Percentiles rank a stretch among this genome's conserved stretches.
phyloP scores from a whole-genome alignment of 2,888 invertebrate species.

The Yponomeuta evonymella region DNA sequence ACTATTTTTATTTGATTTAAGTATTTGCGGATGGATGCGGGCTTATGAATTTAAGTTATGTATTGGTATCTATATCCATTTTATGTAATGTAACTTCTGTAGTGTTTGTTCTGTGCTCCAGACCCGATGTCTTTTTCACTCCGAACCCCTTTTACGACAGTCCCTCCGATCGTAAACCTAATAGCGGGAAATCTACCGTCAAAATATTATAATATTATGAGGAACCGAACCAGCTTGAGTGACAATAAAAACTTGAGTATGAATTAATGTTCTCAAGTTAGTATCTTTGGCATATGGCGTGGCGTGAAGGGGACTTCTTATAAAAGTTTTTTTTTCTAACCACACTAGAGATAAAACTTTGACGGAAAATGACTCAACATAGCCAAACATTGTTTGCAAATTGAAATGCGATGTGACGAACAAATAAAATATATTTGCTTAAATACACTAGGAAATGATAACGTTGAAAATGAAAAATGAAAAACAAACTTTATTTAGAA shows the following conservation, averaged over 20 bases:
- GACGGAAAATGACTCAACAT: too few species aligned
- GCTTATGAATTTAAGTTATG: too few species aligned
- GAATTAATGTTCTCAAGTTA: neutral
- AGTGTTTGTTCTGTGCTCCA: neutral
- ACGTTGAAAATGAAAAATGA: too few species aligned
- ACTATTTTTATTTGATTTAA: too few species aligned
- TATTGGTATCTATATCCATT: too few species aligned
- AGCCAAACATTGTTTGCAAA: too few species aligned
- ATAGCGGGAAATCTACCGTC: slow-evolving; percentile 8
- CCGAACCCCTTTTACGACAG: slow-evolving; percentile 51
- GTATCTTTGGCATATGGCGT: neutral
- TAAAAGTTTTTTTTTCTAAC: neutral
- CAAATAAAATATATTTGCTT: too few species aligned
- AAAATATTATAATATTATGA: slow-evolving; percentile 8
- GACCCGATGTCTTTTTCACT: slow-evolving; percentile 58
- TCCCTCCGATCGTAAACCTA: slow-evolving; percentile 16
- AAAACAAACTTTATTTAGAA: too few species aligned
- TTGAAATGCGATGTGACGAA: too few species aligned
- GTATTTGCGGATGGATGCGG: too few species aligned
- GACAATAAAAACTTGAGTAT: slow-evolving; percentile 10
- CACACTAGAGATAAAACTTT: neutral
- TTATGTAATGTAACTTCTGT: neutral
- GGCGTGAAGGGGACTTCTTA: neutral
- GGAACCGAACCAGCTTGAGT: slow-evolving; percentile 6
- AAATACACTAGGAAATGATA: too few species aligned